phyloP scores from a whole-genome alignment of 2,113 vertebrate species.

The Laterallus jamaicensis region DNA sequence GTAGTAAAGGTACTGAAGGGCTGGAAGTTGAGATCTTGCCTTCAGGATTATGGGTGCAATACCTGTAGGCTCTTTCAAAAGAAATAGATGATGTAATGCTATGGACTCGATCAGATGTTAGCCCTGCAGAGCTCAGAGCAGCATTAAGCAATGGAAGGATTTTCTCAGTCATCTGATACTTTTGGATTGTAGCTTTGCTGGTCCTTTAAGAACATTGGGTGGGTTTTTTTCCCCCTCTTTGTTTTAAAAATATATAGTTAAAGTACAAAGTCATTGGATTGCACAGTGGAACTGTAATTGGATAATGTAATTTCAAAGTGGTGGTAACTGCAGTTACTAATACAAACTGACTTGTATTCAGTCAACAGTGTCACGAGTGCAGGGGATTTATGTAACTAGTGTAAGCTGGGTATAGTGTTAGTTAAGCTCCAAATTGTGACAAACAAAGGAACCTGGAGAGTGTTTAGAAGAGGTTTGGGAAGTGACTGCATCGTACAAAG shows the following conservation, averaged over 20 bases:
- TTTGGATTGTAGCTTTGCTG: not conserved
- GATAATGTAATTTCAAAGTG: not conserved
- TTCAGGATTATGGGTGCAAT: not conserved
- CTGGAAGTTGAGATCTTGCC: not conserved
- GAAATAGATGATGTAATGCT: not conserved
- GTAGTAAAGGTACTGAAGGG: not conserved
- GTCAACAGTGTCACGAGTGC: not conserved
- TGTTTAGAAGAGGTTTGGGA: not conserved
- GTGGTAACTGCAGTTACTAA: not conserved
- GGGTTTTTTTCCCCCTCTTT: not conserved
- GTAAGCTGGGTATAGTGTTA: not conserved
- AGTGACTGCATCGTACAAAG: not conserved
- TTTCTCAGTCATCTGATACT: conserved; percentile 31
- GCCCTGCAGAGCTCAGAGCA: not conserved
- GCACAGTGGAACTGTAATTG: not conserved
- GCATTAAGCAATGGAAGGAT: not conserved
- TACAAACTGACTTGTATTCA: not conserved
- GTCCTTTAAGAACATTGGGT: not conserved
- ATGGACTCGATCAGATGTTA: not conserved
- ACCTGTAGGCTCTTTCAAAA: not conserved
- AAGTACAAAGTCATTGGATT: not conserved
- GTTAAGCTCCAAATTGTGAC: conserved; percentile 14
- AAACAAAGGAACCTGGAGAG: not conserved
- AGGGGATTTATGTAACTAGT: not conserved
- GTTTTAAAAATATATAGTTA: not conserved